Evolutionary conservation across 2,888 invertebrate genomes (phyloP), one percentile per base, ranked within the genome.

Genomic region (Parnassius glacialis): DNA sequence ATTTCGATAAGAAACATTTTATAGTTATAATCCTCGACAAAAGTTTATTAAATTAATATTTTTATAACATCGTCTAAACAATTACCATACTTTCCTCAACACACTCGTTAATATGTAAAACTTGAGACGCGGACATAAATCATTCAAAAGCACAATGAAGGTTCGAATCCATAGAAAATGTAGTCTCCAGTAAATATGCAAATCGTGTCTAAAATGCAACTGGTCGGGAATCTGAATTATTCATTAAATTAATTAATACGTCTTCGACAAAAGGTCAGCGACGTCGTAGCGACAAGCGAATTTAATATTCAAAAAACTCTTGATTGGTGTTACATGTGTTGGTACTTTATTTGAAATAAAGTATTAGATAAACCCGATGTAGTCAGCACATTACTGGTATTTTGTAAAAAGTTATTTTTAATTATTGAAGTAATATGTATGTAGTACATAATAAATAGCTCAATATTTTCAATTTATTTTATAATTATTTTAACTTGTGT

Each of bases 161-260:
- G 45, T 0, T 52, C 34, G n/a, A 47, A 57, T 57, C 43, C 20
- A 25, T 57, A 45, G 53, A 54, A 41, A 64, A 51, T 54, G 10
- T 51, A 43, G 11, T 51, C 53, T 44, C 34, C 52, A 53, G n/a
- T 13, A 51, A 59, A 58, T 62, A 67, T 63, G 64, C 65, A 64
- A 66, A 68, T 66, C 20, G 48, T 56, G 52, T 62, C 53, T 59
- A 59, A 61, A 67, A 64, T 67, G 64, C 57, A 64, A 20, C 57
- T 54, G 43, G 58, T 57, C 57, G 60, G 11, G 13, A 44, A 48
- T 59, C 61, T 64, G 56, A 57, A 67, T 65, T 61, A 65, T 65
- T 65, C 65, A 64, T 57, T 64, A 52, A 41, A 61, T 51, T 52
- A 52, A 57, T 57, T 61, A 61, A 52, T 57, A 52, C 34, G 41